Evolutionary conservation across 2,797 vertebrate genomes (phyloP).

Genomic region (Enteromius paludinosus): DNA sequence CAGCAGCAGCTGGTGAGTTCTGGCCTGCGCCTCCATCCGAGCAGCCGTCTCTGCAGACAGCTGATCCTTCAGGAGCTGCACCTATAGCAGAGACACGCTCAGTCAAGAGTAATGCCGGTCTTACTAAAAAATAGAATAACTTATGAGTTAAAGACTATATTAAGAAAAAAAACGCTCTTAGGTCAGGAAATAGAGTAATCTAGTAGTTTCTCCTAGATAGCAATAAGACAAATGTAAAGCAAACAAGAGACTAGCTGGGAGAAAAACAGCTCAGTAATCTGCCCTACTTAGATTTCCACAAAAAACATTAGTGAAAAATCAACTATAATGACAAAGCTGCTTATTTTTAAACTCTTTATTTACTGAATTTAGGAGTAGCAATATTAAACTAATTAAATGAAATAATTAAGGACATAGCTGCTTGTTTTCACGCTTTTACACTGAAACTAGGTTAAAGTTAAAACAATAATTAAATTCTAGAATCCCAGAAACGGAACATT

Average conservation of each 20-base stretch:
- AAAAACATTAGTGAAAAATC: not conserved
- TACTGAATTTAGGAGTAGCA: not conserved
- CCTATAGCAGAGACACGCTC: slow-evolving; percentile 66
- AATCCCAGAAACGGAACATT: not conserved
- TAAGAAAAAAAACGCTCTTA: not conserved
- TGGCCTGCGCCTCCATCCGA: slow-evolving; percentile 84
- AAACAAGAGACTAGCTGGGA: not conserved
- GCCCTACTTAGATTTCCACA: not conserved
- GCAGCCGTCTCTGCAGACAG: slow-evolving; percentile 82
- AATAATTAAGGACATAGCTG: not conserved
- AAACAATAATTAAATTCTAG: not conserved
- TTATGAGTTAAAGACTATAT: not conserved
- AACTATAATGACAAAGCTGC: not conserved
- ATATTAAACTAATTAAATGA: not conserved
- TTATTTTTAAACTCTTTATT: not conserved
- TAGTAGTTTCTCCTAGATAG: not conserved
- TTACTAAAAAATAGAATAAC: not conserved
- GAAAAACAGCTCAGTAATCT: not conserved
- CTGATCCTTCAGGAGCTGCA: slow-evolving; percentile 86
- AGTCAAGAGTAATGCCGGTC: not conserved
- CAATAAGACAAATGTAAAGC: not conserved
- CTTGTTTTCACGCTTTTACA: not conserved
- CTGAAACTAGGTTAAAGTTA: not conserved
- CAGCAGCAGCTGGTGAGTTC: slow-evolving; percentile 86
- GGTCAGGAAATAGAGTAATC: not conserved